These are phyloP conservation scores for Brienomyrus brachyistius DNA, from an alignment of 2,113 vertebrate genomes.

Conservation along the genomic window DNA sequence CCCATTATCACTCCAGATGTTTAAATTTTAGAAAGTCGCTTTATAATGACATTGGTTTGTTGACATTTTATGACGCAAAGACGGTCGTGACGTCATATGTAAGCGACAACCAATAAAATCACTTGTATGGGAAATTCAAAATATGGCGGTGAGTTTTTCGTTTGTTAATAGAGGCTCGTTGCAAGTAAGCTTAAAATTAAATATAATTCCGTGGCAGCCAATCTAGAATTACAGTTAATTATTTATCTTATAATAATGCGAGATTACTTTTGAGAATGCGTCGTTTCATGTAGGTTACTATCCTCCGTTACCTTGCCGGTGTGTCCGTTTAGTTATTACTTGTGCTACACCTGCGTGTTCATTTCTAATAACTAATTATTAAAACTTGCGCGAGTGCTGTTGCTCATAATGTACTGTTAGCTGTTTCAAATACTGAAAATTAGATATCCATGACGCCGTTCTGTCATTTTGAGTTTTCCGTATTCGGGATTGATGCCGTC, in stretches of 20 bases:
- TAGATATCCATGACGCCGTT: background rate
- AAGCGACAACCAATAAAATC: background rate
- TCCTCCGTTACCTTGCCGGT: background rate
- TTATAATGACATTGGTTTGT: background rate
- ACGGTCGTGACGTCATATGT: conserved; percentile 15
- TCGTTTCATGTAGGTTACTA: background rate
- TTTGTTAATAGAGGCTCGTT: background rate
- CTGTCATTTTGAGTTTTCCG: background rate
- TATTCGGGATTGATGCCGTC: background rate
- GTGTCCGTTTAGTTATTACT: background rate
- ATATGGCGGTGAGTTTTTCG: background rate
- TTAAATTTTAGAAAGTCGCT: background rate
- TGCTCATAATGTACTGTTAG: background rate
- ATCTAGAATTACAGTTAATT: background rate
- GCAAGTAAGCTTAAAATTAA: background rate
- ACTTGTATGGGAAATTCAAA: conserved; percentile 25
- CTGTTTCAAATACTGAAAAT: background rate
- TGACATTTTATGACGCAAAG: background rate
- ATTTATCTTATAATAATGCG: background rate
- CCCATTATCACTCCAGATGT: background rate
- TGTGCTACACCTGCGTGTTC: background rate
- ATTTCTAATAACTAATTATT: background rate
- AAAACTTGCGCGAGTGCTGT: background rate
- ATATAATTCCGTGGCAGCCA: background rate
- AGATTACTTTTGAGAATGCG: background rate